phyloP scores from a whole-genome alignment of 2,888 invertebrate species.

The Xestia xanthographa region DNA sequence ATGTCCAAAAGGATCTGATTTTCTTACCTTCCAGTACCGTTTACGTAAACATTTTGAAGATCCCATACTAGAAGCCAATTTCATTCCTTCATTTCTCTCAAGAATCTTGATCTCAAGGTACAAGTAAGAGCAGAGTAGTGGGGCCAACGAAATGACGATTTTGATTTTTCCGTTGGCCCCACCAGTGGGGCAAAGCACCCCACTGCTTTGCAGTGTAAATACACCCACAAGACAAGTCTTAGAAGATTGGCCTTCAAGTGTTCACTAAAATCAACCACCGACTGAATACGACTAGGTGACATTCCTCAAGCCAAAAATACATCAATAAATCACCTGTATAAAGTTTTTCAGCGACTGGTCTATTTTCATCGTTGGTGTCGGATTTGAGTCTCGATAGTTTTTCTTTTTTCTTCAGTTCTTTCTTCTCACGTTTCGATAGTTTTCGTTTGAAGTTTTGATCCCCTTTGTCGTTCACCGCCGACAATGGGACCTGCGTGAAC shows the following conservation, averaged over 20 bases:
- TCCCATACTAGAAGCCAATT: too few species aligned
- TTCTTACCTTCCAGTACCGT: too few species aligned
- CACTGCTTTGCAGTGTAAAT: too few species aligned
- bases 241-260: background rate
- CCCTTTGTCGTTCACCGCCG: constrained; percentile 93
- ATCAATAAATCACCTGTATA: constrained; percentile 92
- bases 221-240: background rate
- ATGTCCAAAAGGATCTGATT: background rate
- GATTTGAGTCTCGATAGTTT: constrained; percentile 95
- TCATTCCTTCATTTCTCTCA: too few species aligned
- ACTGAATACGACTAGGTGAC: background rate
- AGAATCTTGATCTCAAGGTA: too few species aligned
- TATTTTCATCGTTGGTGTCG: constrained; percentile 92
- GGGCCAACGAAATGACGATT: too few species aligned
- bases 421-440: constrained; percentile 99
- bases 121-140: too few species aligned
- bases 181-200: too few species aligned
- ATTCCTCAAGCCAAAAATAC: background rate
- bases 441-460: constrained; percentile 97
- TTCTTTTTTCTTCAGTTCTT: constrained; percentile 98
- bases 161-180: too few species aligned
- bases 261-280: background rate
- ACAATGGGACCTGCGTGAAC: constrained; percentile 63
- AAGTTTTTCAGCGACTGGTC: constrained; percentile 97
- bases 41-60: too few species aligned